These are phyloP conservation scores for Pheosia tremula DNA, from an alignment of 2,888 invertebrate genomes.

Conservation along the genomic window DNA sequence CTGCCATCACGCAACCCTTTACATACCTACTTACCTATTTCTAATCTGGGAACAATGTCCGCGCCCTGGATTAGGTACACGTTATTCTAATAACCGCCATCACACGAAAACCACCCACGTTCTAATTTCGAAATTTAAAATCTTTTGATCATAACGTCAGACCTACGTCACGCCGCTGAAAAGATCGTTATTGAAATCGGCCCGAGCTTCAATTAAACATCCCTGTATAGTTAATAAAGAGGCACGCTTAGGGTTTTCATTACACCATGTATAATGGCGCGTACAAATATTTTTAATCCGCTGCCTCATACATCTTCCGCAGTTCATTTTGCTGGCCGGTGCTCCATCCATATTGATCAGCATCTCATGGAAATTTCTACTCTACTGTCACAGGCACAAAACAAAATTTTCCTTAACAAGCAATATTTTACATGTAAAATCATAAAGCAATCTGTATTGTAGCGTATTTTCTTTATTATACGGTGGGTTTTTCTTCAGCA, in stretches of 20 bases:
- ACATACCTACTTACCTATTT: background rate
- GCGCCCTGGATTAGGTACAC: slow-evolving; percentile 35
- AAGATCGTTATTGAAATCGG: slow-evolving; percentile 68
- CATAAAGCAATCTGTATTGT: slow-evolving; percentile 27
- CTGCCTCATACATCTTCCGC: slow-evolving; percentile 81
- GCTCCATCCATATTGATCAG: slow-evolving; percentile 51
- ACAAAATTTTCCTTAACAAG: slow-evolving; percentile 27
- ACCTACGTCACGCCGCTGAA: slow-evolving; percentile 68
- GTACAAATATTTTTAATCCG: slow-evolving; percentile 84
- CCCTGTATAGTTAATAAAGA: slow-evolving; percentile 79
- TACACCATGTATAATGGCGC: slow-evolving; percentile 82
- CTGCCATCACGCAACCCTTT: background rate
- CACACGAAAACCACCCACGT: slow-evolving; percentile 40
- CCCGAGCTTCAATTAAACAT: slow-evolving; percentile 71
- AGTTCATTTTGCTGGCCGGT: slow-evolving; percentile 79
- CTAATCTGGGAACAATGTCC: slow-evolving; percentile 10
- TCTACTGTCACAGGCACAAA: slow-evolving; percentile 24
- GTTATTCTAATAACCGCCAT: slow-evolving; percentile 41
- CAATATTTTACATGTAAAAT: slow-evolving; percentile 8
- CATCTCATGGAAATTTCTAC: slow-evolving; percentile 36
- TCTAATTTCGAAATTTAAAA: slow-evolving; percentile 57
- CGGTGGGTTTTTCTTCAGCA: slow-evolving; percentile 31
- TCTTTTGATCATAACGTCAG: slow-evolving; percentile 62
- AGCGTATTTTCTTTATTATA: fast-evolving
- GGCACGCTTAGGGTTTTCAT: slow-evolving; percentile 78